Evolutionary conservation across 2,113 vertebrate genomes (phyloP), one percentile per base, ranked within the genome.

Genomic region (Toxotes chatareus): DNA sequence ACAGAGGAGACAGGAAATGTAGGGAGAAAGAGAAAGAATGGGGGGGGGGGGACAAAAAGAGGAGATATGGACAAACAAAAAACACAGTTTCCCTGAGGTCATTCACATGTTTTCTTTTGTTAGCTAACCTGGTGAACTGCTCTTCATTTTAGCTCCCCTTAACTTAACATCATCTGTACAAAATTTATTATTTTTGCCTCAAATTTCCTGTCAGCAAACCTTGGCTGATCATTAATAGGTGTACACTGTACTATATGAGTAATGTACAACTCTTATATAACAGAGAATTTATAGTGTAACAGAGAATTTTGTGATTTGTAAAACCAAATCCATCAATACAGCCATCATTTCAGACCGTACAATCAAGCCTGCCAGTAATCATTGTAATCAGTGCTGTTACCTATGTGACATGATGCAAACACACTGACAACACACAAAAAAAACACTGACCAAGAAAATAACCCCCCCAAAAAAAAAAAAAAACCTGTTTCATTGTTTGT

Each of bases 1-100:
- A 42, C 42, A 56, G 57, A 62, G 44, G 27, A 76, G 73, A 79
- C 75, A 65, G 49, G 47, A 73, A 82, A 72, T 57, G 44, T 66
- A 72, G 31, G 38, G 76, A 70, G 17, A 38, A 13, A 10, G 31
- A 69, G 64, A 73, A 38, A 69, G 56, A 46, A 77, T 38, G 73
- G 57, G 59, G 73, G 65, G 49, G n/a, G n/a, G n/a, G n/a, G n/a
- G n/a, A n/a, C n/a, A 53, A 49, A 47, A 53, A 57, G 14, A 60
- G 46, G 49, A 17, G 7, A 27, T n/a, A 47, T 31, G 42, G 36
- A 60, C 31, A 55, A 79, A 84, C 36, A 65, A 67, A 74, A 57
- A 68, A 31, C 46, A 73, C 56, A 63, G 57, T 84, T 49, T 80
- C 31, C 5, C 42, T 51, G 42, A 76, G 69, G 71, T 81, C 42